phyloP scores from a whole-genome alignment of 2,113 vertebrate species.

The Electrona antarctica region DNA sequence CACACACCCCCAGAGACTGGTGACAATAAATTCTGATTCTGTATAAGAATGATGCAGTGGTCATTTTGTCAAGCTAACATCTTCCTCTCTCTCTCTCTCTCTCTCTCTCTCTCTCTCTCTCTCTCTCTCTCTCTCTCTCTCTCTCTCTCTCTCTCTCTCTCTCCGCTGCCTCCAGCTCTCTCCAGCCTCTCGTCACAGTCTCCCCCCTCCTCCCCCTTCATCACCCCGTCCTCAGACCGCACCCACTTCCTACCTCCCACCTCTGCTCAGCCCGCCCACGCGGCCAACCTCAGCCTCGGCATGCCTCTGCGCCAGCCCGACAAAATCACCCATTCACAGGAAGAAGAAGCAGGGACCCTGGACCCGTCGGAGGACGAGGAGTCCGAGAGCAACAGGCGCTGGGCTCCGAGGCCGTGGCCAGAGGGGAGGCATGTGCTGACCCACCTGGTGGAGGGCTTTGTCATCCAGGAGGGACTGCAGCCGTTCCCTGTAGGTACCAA shows the following conservation, averaged over 20 bases:
- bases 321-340: neutral
- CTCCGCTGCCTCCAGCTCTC: conserved; percentile 59
- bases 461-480: conserved; percentile 95
- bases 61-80: neutral
- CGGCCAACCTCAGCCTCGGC: conserved; percentile 34
- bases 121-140: neutral
- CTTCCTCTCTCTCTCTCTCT: neutral
- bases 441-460: conserved; percentile 96
- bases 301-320: conserved; percentile 4
- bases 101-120: neutral
- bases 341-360: conserved; percentile 19
- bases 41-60: no score
- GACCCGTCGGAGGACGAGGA: conserved; percentile 1
- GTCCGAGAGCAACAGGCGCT: conserved; percentile 35
- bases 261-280: conserved; percentile 65
- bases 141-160: neutral
- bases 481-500: conserved; percentile 89
- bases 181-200: conserved; percentile 81
- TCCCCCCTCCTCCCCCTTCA: conserved; percentile 70
- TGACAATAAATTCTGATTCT: no score
- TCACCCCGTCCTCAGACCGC: conserved; percentile 49
- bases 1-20: no score
- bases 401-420: conserved; percentile 66
- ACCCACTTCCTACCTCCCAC: conserved; percentile 40
- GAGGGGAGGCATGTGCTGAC: conserved; percentile 82